phyloP scores from a whole-genome alignment of 2,113 vertebrate genomes.

The Laticauda colubrina region DNA sequence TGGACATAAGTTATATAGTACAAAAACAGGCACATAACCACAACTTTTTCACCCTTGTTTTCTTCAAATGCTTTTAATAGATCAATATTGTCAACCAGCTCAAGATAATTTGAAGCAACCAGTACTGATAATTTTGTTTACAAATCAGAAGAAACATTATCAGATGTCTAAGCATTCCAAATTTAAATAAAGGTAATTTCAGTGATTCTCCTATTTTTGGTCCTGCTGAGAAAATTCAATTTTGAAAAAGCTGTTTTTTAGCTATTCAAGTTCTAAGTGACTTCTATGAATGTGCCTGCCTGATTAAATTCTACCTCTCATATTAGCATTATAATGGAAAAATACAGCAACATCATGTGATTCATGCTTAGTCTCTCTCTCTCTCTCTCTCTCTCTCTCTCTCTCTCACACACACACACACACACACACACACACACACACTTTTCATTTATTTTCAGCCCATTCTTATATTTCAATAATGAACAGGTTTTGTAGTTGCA shows the following conservation, averaged over 20 bases:
- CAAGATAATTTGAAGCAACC: neutral
- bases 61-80: neutral
- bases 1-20: neutral
- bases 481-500: neutral
- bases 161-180: neutral
- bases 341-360: neutral
- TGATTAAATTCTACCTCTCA: neutral
- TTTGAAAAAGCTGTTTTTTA: neutral
- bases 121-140: neutral
- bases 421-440: neutral
- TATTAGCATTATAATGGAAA: neutral
- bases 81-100: neutral
- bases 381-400: too few relatives aligned
- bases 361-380: neutral
- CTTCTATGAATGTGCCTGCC: neutral
- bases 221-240: neutral
- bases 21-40: neutral
- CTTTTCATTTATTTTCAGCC: neutral
- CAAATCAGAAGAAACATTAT: neutral
- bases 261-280: accelerated
- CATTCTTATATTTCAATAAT: neutral
- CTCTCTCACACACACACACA: too few relatives aligned
- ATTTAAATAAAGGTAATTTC: neutral
- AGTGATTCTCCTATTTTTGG: neutral
- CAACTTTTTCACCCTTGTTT: neutral